Percentiles rank a stretch among this genome's conserved stretches.
These are phyloP conservation scores for Spialia ferax DNA, from an alignment of 2,888 invertebrate species.

Conservation along the genomic window DNA sequence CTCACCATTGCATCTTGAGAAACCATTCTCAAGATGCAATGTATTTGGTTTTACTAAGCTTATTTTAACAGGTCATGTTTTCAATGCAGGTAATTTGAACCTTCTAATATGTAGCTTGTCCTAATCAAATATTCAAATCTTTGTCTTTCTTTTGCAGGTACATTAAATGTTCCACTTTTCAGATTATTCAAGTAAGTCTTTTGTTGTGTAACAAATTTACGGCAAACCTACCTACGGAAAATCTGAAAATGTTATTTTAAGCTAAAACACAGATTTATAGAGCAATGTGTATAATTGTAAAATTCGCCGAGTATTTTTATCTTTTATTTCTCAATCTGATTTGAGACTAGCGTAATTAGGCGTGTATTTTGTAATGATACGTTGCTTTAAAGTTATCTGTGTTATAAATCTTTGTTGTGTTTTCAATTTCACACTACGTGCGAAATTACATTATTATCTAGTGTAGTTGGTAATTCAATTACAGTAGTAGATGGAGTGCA, in stretches of 20 bases:
- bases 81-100: too few relatives aligned
- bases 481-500: neutral
- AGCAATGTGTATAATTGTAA: neutral
- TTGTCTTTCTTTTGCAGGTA: conserved; percentile 9
- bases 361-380: neutral
- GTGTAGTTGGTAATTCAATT: neutral
- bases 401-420: neutral
- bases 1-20: too few relatives aligned
- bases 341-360: neutral
- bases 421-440: neutral
- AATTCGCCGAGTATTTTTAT: neutral
- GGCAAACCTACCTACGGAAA: neutral
- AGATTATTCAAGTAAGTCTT: neutral
- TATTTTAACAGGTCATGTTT: too few relatives aligned
- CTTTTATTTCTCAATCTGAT: neutral
- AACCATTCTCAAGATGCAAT: too few relatives aligned
- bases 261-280: too few relatives aligned
- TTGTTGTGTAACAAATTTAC: too few relatives aligned
- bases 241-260: neutral
- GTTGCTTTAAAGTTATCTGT: neutral
- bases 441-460: neutral
- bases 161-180: neutral
- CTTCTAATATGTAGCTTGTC: too few relatives aligned
- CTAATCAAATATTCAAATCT: neutral
- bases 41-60: neutral